Percentiles rank a stretch among this genome's conserved stretches.
Evolutionary conservation across 1,140 invertebrate genomes (phyloP).

Genomic region (Micrasema longulum): DNA sequence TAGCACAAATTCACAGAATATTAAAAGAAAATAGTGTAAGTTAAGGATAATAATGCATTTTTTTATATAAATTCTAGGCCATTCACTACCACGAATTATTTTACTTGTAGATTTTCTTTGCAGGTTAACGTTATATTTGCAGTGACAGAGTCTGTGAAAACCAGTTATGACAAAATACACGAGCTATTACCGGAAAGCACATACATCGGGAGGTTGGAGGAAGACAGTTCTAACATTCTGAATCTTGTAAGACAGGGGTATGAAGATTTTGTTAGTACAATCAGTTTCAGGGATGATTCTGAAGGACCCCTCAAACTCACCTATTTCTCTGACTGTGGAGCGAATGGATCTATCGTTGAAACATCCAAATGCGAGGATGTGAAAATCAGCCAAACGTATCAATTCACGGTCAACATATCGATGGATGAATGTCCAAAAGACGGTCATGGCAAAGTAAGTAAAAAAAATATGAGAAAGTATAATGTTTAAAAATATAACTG

Average conservation of each 20-base stretch:
- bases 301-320: conserved; percentile 65
- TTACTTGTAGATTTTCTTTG: conserved; percentile 29
- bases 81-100: too few species aligned
- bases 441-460: conserved; percentile 17
- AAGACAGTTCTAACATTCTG: conserved; percentile 72
- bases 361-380: conserved; percentile 69
- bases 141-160: conserved; percentile 67
- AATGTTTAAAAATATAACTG: too few species aligned
- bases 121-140: conserved; percentile 74
- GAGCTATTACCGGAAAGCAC: conserved; percentile 68
- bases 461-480: too few species aligned
- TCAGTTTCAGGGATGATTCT: conserved; percentile 70
- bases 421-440: conserved; percentile 54
- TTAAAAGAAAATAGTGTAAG: conserved; percentile 68
- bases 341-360: conserved; percentile 60
- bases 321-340: conserved; percentile 71
- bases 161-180: conserved; percentile 68
- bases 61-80: too few species aligned
- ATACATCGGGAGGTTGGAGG: conserved; percentile 70
- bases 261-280: conserved; percentile 69
- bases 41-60: too few species aligned
- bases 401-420: conserved; percentile 70
- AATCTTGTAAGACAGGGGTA: conserved; percentile 72
- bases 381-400: conserved; percentile 68
- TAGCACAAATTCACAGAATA: conserved; percentile 71